Evolutionary conservation across 92 coral and sea anemone species (phyloP).

Genomic region (Porites divaricata): DNA sequence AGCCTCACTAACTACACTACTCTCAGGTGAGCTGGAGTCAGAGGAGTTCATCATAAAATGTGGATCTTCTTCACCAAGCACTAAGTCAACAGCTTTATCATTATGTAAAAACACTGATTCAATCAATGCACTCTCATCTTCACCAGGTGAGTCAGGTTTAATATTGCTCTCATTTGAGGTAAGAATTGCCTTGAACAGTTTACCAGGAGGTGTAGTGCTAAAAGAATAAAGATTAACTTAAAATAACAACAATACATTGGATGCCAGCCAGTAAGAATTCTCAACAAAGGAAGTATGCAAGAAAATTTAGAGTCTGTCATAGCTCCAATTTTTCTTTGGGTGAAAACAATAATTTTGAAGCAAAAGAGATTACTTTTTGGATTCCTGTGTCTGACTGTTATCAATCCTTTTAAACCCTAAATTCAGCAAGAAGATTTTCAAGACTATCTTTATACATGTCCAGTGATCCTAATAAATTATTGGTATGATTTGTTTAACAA

Average conservation of each 20-base stretch:
- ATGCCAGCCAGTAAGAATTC: no score
- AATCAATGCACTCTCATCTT: constrained; percentile 32
- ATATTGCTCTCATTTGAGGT: constrained; percentile 39
- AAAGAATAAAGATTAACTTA: not conserved
- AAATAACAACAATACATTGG: not conserved
- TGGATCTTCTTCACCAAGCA: constrained; percentile 73
- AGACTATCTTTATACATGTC: no score
- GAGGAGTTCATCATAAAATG: constrained; percentile 56
- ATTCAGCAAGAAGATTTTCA: no score
- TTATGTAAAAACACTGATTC: constrained; percentile 55
- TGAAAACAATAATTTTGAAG: no score
- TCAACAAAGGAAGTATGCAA: no score
- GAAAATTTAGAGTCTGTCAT: no score
- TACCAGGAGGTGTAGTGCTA: constrained; percentile 82
- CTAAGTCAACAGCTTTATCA: constrained; percentile 75
- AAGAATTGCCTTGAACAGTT: constrained; percentile 83
- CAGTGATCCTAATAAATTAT: no score
- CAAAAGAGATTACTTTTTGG: no score
- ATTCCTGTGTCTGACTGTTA: no score
- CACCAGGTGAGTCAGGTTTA: constrained; percentile 4
- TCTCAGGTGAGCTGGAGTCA: constrained; percentile 61
- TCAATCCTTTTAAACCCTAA: no score
- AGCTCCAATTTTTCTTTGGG: no score
- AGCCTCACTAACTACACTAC: constrained; percentile 81
- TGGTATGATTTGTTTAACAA: no score